Percentiles rank a stretch among this genome's conserved stretches.
These are phyloP conservation scores for Dermolepida albohirtum DNA, from an alignment of 2,888 invertebrate genomes.

Conservation along the genomic window DNA sequence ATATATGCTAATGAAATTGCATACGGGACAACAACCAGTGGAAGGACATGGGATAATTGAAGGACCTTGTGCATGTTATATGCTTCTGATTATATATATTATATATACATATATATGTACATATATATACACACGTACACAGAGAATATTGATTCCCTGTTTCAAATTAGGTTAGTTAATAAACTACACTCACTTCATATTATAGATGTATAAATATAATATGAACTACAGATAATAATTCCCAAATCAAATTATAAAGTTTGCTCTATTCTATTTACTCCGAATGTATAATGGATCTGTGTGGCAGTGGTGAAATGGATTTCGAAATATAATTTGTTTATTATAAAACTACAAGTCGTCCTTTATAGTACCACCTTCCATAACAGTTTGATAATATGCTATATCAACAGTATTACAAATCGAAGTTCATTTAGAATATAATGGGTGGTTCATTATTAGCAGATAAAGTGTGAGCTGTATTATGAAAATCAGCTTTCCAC, in stretches of 20 bases:
- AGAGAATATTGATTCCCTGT: conserved; percentile 19
- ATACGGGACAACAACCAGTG: conserved; percentile 6
- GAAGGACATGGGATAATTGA: conserved; percentile 16
- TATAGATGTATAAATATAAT: conserved; percentile 33
- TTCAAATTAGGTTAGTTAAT: conserved; percentile 35
- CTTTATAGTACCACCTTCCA: no score
- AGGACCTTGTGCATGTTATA: conserved; percentile 9
- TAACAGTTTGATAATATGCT: no score
- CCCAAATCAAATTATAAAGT: conserved; percentile 37
- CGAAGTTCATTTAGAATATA: no score
- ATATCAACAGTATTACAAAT: no score
- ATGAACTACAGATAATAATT: conserved; percentile 35
- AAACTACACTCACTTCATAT: conserved; percentile 33
- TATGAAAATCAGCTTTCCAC: no score
- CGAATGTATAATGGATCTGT: no score
- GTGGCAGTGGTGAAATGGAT: no score
- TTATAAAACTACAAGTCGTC: no score
- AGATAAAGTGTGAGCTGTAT: no score
- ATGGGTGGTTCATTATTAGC: no score
- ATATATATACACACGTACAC: conserved; percentile 3
- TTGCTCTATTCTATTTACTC: no score
- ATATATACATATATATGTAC: conserved; percentile 2
- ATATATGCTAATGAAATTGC: conserved; percentile 21
- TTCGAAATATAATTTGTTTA: no score
- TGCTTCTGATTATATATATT: neutral